phyloP scores from a whole-genome alignment of 2,888 invertebrate species.

The Tachystola acroxantha region DNA sequence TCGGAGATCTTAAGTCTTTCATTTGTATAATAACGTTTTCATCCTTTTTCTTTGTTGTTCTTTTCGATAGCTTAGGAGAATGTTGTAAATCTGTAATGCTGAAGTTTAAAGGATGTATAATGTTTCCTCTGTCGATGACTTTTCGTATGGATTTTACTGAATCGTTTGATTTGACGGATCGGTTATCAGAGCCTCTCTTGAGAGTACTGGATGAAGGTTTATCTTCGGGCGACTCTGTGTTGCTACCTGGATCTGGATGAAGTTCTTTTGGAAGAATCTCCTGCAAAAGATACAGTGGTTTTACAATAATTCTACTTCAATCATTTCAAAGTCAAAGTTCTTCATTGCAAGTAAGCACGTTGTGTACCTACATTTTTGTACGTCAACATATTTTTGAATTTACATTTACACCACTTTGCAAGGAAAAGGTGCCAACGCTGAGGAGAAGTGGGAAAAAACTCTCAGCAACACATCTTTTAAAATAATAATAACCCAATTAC shows the following conservation, averaged over 20 bases:
- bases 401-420: too few relatives aligned
- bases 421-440: too few relatives aligned
- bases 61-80: conserved; percentile 52
- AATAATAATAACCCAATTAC: too few relatives aligned
- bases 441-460: too few relatives aligned
- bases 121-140: conserved; percentile 54
- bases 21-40: conserved; percentile 54
- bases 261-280: conserved; percentile 72
- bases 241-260: conserved; percentile 80
- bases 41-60: conserved; percentile 52
- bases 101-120: conserved; percentile 72
- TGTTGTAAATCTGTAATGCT: conserved; percentile 68
- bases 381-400: too few relatives aligned
- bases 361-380: too few relatives aligned
- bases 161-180: conserved; percentile 50
- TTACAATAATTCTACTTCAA: too few relatives aligned
- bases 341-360: too few relatives aligned
- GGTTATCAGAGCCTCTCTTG: conserved; percentile 46
- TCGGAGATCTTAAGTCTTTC: conserved; percentile 65
- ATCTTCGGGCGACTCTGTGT: conserved; percentile 82
- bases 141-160: conserved; percentile 54
- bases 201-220: conserved; percentile 63
- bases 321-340: too few relatives aligned
- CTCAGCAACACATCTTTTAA: too few relatives aligned
- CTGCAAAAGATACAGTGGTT: conserved; percentile 27